These are phyloP conservation scores for Scomberomorus guttatus DNA, from an alignment of 2,797 vertebrate genomes.

Conservation along the genomic window DNA sequence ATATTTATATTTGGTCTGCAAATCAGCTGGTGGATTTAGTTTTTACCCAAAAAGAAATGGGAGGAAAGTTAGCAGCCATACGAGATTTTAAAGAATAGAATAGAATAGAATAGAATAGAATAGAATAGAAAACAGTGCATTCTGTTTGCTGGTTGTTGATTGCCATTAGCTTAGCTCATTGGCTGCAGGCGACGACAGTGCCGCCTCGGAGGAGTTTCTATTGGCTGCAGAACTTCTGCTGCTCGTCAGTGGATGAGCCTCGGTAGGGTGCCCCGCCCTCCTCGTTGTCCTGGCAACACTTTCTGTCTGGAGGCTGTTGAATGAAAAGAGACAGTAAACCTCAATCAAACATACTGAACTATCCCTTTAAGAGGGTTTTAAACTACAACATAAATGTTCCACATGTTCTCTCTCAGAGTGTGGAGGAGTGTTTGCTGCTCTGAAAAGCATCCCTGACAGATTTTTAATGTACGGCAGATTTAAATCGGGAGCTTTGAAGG, in stretches of 20 bases:
- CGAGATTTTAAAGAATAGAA: too few relatives aligned
- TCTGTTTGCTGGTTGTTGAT: not conserved
- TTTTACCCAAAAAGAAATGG: too few relatives aligned
- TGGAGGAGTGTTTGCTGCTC: too few relatives aligned
- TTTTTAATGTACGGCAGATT: too few relatives aligned
- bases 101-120: not conserved
- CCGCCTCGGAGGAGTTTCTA: not conserved
- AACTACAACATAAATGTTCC: not conserved
- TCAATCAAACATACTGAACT: not conserved
- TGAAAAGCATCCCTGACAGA: too few relatives aligned
- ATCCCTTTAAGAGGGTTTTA: not conserved
- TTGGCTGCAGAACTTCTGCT: not conserved
- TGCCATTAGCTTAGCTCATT: not conserved
- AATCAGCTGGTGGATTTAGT: too few relatives aligned
- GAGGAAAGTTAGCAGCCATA: too few relatives aligned
- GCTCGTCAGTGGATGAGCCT: not conserved
- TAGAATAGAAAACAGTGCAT: not conserved
- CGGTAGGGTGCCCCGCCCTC: not conserved
- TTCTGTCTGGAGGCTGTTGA: constrained; percentile 18
- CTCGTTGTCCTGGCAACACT: not conserved
- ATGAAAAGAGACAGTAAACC: not conserved
- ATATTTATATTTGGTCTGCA: too few relatives aligned
- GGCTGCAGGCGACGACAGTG: not conserved
- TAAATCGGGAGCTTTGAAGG: not conserved
- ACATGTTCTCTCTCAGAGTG: too few relatives aligned